These are phyloP conservation scores for Octopus bimaculoides DNA, from an alignment of 1,140 invertebrate species.

Conservation along the genomic window DNA sequence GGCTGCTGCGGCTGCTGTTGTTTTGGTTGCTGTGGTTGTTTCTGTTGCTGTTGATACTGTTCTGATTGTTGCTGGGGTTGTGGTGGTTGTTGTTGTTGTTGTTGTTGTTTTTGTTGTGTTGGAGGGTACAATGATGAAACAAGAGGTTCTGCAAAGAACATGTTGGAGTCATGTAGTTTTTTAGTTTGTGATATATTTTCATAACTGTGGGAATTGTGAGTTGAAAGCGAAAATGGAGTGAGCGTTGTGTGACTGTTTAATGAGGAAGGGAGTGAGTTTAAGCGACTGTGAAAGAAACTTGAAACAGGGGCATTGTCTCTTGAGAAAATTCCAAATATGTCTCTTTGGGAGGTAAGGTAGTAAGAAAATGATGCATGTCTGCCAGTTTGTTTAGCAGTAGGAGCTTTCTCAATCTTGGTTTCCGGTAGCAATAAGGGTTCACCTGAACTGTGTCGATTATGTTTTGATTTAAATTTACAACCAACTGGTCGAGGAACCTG, in stretches of 20 bases:
- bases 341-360: neutral
- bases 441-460: slow-evolving; percentile 35
- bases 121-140: neutral
- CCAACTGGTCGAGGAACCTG: slow-evolving; percentile 23
- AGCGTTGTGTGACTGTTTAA: slow-evolving; percentile 39
- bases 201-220: slow-evolving; percentile 38
- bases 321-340: neutral
- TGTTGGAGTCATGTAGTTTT: slow-evolving; percentile 2
- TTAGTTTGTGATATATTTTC: slow-evolving; percentile 32
- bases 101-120: neutral
- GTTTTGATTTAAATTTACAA: slow-evolving; percentile 32
- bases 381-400: slow-evolving; percentile 16
- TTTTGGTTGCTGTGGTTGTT: no score
- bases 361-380: neutral
- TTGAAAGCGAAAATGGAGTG: slow-evolving; percentile 25
- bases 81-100: neutral
- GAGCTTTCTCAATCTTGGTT: slow-evolving; percentile 10
- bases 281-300: slow-evolving; percentile 25
- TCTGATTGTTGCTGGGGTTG: neutral
- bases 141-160: neutral
- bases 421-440: slow-evolving; percentile 36
- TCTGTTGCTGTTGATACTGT: neutral
- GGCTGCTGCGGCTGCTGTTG: no score
- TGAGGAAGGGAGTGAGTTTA: slow-evolving; percentile 45
- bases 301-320: neutral